Percentiles rank a stretch among this genome's conserved stretches.
Conservation (phyloP, 2,113 vertebrate species). For the Boleophthalmus pectinirostris region DNA sequence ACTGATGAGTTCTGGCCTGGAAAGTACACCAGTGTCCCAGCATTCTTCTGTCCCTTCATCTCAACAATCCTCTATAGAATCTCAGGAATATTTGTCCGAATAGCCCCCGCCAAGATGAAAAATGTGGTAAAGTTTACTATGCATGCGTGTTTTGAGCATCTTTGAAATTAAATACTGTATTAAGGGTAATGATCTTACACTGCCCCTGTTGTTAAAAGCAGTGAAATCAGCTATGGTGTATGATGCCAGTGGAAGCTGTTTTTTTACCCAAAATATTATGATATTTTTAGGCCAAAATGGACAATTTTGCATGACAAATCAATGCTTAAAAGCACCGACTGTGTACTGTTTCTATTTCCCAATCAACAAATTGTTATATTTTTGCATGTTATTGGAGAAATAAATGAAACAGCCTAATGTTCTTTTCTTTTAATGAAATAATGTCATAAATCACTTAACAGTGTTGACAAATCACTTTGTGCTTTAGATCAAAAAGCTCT, state of each 20-base stretch:
- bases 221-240: not conserved
- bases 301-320: not conserved
- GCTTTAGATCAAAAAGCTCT: not conserved
- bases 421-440: not conserved
- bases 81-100: conserved; percentile 65
- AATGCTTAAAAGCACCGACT: conserved; percentile 9
- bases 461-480: not conserved
- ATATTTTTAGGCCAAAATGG: conserved; percentile 3
- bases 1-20: conserved; percentile 82
- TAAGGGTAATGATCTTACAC: conserved; percentile 20
- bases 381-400: conserved; percentile 3
- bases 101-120: conserved; percentile 12
- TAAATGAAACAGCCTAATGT: not conserved
- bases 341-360: not conserved
- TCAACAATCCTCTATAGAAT: conserved; percentile 65
- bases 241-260: not conserved
- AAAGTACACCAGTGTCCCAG: conserved; percentile 64
- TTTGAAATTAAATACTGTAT: conserved; percentile 10
- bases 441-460: not conserved
- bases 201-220: conserved; percentile 24
- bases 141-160: not conserved
- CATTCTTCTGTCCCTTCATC: conserved; percentile 70
- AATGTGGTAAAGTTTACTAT: not conserved
- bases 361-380: not conserved
- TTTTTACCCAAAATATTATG: not conserved